Evolutionary conservation across 2,888 invertebrate species (phyloP).

Genomic region (Acleris sparsana): DNA sequence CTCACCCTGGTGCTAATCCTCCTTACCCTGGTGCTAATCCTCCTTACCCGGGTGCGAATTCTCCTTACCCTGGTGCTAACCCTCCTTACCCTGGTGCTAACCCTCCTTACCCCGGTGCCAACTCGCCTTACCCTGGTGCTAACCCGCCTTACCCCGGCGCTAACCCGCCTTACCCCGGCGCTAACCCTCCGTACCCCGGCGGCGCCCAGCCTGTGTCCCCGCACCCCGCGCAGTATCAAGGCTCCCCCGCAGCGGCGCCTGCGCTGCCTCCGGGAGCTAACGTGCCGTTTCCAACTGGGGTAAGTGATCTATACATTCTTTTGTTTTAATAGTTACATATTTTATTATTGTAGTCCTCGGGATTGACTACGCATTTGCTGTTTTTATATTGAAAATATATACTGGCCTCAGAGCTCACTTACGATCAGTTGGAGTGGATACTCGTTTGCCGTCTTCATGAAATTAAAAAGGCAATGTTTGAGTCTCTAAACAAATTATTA

Average conservation of each 20-base stretch:
- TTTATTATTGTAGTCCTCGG: too few relatives aligned
- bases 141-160: constrained; percentile 41
- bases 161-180: constrained; percentile 38
- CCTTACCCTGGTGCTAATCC: constrained; percentile 43
- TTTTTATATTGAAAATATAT: too few relatives aligned
- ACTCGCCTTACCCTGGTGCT: constrained; percentile 13
- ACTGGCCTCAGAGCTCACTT: too few relatives aligned
- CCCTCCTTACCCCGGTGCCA: constrained; percentile 36
- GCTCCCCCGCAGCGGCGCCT: constrained; percentile 43
- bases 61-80: constrained; percentile 40
- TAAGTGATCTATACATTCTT: constrained; percentile 32
- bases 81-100: constrained; percentile 44
- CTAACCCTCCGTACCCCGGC: constrained; percentile 13
- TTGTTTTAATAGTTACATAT: too few relatives aligned
- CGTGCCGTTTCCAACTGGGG: constrained; percentile 53
- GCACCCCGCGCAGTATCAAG: constrained; percentile 38
- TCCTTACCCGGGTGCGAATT: constrained; percentile 22
- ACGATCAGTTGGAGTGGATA: too few relatives aligned
- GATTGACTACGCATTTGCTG: too few relatives aligned
- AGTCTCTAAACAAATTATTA: too few relatives aligned
- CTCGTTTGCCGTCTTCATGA: too few relatives aligned
- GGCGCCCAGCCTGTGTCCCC: constrained; percentile 14
- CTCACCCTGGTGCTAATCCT: constrained; percentile 25
- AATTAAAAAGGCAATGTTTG: too few relatives aligned
- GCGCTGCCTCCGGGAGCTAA: constrained; percentile 49